Base-by-base conservation (phyloP, 1,140 invertebrate species). In the Drosophila sulfurigaster region DNA sequence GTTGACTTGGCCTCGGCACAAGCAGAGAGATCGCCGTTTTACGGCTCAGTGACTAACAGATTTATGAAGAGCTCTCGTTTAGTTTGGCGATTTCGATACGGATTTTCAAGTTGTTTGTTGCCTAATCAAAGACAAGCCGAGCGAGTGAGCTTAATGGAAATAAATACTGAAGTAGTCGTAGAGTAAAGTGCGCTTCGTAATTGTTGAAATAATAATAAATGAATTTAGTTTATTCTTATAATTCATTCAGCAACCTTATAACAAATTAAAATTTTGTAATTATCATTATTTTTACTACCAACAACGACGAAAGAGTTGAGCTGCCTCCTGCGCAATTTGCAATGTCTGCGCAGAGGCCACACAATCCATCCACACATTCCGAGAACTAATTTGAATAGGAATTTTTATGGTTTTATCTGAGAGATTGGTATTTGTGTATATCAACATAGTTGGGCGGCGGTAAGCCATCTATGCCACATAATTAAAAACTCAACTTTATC, bases 401-500 rank as follows among this genome's bases (percentile, higher is more conserved):
- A 35, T 79, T 66, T 76, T 8, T 60, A n/a, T 52, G 49, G 72
- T 49, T 64, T 76, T 67, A 32, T 8, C 56, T 62, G 28, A 25
- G 28, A 28, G 38, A 38, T 68, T 54, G 46, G 48, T 54, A 46
- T 72, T 49, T 43, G 20, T 56, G 35, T 51, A 38, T 10, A 57
- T 67, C 45, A 48, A 32, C 79, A 66, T 82, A 78, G 75, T 78
- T 70, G 25, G 63, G 32, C 16, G 63, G 46, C 48, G 25, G 48
- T 62, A 79, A 60, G 66, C 65, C 64, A 79, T 75, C 73, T 76
- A 60, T 75, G 66, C 67, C 71, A 79, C 82, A 79, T 86, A 88
- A 87, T 88, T 86, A 86, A 87, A 82, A 87, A 60, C 46, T 46
- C 81, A 81, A 88, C 83, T 86, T 86, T 88, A 86, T 86, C 82